Percentiles rank a stretch among this genome's conserved stretches.
Evolutionary conservation across 2,113 vertebrate genomes (phyloP).

Genomic region (Bos indicus): DNA sequence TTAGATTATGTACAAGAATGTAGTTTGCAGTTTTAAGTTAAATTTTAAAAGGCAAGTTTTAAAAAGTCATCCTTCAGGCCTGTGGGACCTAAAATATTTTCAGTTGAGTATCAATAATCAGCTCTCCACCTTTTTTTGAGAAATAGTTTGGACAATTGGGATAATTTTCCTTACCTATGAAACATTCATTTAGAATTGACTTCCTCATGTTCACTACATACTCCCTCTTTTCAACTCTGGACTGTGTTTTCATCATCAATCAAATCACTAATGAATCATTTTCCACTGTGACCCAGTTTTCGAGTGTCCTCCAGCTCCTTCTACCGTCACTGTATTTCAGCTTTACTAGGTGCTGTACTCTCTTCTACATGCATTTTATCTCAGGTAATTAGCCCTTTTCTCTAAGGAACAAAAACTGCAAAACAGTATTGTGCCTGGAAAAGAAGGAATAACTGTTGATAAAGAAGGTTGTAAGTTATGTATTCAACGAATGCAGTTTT

Average conservation of each 20-base stretch:
- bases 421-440: neutral
- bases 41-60: neutral
- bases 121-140: neutral
- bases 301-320: neutral
- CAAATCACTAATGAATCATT: neutral
- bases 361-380: neutral
- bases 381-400: neutral
- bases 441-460: neutral
- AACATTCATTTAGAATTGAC: neutral
- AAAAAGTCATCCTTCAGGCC: neutral
- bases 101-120: neutral
- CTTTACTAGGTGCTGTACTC: neutral
- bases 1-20: neutral
- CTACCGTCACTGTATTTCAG: neutral
- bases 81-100: neutral
- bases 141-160: neutral
- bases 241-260: neutral
- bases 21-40: neutral
- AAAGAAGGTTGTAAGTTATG: neutral
- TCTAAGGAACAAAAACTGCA: neutral
- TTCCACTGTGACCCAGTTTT: neutral
- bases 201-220: neutral
- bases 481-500: neutral
- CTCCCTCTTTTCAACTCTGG: neutral
- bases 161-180: neutral